Conservation (phyloP, 2,113 vertebrate species). For the Ia io region DNA sequence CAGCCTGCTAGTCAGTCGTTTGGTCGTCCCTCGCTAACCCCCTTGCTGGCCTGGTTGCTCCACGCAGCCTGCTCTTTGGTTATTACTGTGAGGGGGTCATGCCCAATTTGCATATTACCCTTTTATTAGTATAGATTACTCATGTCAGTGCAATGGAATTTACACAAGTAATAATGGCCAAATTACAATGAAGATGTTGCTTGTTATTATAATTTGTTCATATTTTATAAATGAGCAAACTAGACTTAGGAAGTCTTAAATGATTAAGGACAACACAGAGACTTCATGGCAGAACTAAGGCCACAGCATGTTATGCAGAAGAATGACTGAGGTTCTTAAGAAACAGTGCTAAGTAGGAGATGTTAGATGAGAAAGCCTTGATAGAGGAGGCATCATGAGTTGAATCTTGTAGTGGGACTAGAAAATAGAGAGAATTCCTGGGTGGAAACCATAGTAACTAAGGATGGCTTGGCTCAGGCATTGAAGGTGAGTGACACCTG, state of each 20-base stretch:
- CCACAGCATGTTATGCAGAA: rapidly evolving
- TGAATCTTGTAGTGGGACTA: background rate
- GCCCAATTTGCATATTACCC: too few relatives aligned
- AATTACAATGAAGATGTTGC: background rate
- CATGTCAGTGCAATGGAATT: background rate
- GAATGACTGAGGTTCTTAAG: background rate
- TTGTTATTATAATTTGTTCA: background rate
- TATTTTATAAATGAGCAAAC: background rate
- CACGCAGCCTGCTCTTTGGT: too few relatives aligned
- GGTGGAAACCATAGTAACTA: rapidly evolving
- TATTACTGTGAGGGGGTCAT: too few relatives aligned
- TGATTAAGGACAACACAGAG: background rate
- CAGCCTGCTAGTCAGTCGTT: too few relatives aligned
- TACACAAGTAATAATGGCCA: background rate
- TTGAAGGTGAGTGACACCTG: background rate
- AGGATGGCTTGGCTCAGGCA: background rate
- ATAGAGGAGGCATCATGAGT: background rate
- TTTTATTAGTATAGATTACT: background rate
- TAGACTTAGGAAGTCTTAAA: background rate
- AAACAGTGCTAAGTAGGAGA: background rate
- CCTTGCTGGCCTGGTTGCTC: too few relatives aligned
- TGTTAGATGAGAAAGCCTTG: background rate
- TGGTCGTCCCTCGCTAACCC: too few relatives aligned
- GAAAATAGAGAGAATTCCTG: background rate
- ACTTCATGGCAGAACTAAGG: background rate